Evolutionary conservation across 2,797 vertebrate genomes (phyloP).

Genomic region (Bradypodion ventrale): DNA sequence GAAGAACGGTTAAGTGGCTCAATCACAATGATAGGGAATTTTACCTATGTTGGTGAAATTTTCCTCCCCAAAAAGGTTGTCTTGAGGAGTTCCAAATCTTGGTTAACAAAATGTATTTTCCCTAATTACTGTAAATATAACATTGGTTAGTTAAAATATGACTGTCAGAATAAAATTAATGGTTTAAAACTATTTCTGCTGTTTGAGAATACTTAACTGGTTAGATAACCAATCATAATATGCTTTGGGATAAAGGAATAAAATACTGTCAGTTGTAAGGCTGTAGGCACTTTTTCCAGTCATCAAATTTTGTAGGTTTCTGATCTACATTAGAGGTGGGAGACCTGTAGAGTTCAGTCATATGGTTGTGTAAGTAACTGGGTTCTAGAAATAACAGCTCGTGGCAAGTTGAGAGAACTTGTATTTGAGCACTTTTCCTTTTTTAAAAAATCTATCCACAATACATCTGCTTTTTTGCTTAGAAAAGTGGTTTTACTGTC

Average conservation of each 20-base stretch:
- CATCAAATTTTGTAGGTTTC: neutral
- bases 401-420: neutral
- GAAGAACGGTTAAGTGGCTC: neutral
- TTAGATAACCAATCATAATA: neutral
- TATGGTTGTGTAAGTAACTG: neutral
- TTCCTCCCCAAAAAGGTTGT: neutral
- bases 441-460: no score
- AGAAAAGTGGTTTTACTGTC: neutral
- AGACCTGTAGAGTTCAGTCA: neutral
- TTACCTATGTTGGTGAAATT: neutral
- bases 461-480: neutral
- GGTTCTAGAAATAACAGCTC: neutral
- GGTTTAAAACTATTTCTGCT: neutral
- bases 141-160: neutral
- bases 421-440: neutral
- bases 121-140: neutral
- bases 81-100: neutral
- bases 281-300: neutral
- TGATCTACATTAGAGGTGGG: neutral
- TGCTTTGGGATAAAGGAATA: neutral
- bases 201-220: neutral
- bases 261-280: neutral
- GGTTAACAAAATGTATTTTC: neutral
- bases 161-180: neutral
- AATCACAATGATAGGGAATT: neutral